Base-by-base conservation (phyloP, 1,140 invertebrate genomes). In the Anthonomus grandis region DNA sequence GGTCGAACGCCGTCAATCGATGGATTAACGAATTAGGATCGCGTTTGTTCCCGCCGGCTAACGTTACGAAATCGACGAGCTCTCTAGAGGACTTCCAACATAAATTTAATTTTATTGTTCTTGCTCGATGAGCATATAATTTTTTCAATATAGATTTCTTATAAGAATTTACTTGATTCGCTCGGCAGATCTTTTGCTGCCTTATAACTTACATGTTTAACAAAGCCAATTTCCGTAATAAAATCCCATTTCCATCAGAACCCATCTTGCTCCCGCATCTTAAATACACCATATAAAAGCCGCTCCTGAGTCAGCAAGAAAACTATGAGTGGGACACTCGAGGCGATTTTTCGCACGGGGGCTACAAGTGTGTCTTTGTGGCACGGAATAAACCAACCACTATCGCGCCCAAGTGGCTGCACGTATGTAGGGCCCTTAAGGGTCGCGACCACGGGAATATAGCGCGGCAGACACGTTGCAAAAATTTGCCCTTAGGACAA, bases 21-120 rank as follows among this genome's bases (percentile, higher is more conserved):
- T 62, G 42, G 60, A 64, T 64, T 61, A 64, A 62, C 57, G 62
- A 64, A 64, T 64, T 62, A 64, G 41, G 21, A 48, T 39, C 47
- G 46, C 58, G 31, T 13, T 39, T 39, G 17, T 39, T 39, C 15
- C 38, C 38, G n/a, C n/a, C n/a, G n/a, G n/a, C n/a, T n/a, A n/a
- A n/a, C n/a, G n/a, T n/a, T n/a, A n/a, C n/a, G n/a, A n/a, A n/a
- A n/a, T n/a, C n/a, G n/a, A n/a, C n/a, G n/a, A n/a, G n/a, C n/a
- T n/a, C n/a, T n/a, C n/a, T n/a, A n/a, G n/a, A n/a, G n/a, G n/a
- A n/a, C n/a, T n/a, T n/a, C n/a, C n/a, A n/a, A n/a, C n/a, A n/a
- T n/a, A n/a, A n/a, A n/a, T n/a, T n/a, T n/a, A n/a, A n/a, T n/a
- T n/a, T n/a, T n/a, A n/a, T n/a, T n/a, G n/a, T n/a, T n/a, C n/a